phyloP scores from a whole-genome alignment of 2,797 vertebrate genomes.

The Rhinatrema bivittatum region DNA sequence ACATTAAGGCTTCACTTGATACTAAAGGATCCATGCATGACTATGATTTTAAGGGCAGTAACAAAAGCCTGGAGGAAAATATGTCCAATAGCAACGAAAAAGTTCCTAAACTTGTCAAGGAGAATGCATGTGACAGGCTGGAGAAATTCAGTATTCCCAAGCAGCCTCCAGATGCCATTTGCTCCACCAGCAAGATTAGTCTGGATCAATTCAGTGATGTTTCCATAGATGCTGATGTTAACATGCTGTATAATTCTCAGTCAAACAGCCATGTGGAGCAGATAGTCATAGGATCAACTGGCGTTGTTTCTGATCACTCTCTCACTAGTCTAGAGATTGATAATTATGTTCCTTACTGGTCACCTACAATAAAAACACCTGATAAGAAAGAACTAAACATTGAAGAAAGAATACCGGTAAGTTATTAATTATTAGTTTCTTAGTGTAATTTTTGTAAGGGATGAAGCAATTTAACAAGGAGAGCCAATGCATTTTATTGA shows the following conservation, averaged over 20 bases:
- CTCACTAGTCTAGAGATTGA: constrained; percentile 52
- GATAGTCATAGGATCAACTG: constrained; percentile 30
- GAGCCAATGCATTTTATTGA: too few relatives aligned
- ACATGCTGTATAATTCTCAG: constrained; percentile 32
- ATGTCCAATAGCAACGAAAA: background rate
- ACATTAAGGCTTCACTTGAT: background rate
- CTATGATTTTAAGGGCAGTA: fast-evolving
- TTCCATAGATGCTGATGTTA: constrained; percentile 38
- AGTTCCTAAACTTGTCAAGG: constrained; percentile 5
- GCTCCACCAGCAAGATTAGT: fast-evolving
- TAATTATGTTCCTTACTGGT: constrained; percentile 50
- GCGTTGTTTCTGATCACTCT: constrained; percentile 28
- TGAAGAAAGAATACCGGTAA: constrained; percentile 81
- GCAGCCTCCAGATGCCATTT: fast-evolving
- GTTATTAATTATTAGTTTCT: too few relatives aligned
- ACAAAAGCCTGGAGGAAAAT: background rate
- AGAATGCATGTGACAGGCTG: background rate
- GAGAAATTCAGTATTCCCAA: background rate
- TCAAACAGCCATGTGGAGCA: constrained; percentile 28
- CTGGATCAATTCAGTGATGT: constrained; percentile 37
- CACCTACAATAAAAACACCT: constrained; percentile 31
- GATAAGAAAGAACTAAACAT: constrained; percentile 64
- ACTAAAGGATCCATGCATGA: background rate
- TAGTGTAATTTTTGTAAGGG: too few relatives aligned
- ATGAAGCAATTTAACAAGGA: too few relatives aligned